Conservation (phyloP, 2,113 vertebrate genomes). For the Gadus macrocephalus region DNA sequence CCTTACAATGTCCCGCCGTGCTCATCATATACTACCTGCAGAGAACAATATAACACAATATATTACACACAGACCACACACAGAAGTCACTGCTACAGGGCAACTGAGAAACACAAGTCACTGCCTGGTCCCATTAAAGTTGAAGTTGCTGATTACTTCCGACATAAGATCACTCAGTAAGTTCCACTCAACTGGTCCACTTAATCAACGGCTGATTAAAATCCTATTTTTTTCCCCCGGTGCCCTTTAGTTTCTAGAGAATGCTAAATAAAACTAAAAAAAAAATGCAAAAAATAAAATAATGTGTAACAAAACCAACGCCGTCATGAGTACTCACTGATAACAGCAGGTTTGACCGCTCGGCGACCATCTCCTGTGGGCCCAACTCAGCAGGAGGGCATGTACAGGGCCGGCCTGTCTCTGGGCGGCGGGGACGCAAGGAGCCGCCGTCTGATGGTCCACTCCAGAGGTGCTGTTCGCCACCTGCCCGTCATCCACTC, state of each 20-base stretch:
- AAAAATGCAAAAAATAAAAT: neutral
- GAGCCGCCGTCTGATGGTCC: constrained; percentile 73
- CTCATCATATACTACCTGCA: neutral
- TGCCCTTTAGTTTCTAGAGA: neutral
- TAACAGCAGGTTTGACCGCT: neutral
- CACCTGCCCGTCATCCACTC: constrained; percentile 80
- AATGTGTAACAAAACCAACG: neutral
- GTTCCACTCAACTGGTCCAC: too few species aligned
- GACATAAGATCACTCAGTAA: too few species aligned
- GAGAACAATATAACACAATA: neutral
- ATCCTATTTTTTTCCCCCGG: too few species aligned
- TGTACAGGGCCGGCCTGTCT: constrained; percentile 82
- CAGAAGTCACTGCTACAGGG: too few species aligned
- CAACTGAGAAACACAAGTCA: too few species aligned
- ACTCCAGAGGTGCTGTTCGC: constrained; percentile 84
- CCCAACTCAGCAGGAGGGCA: constrained; percentile 64
- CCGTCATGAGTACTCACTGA: neutral
- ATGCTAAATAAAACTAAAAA: neutral
- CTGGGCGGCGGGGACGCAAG: constrained; percentile 88
- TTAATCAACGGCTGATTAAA: too few species aligned
- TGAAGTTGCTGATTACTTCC: too few species aligned
- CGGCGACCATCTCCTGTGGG: neutral
- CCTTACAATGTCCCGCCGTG: neutral
- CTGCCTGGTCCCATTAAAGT: too few species aligned
- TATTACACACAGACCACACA: neutral